Evolutionary conservation across 1,140 invertebrate genomes (phyloP), one percentile per base, ranked within the genome.

Genomic region (Gyrodactylus bullatarudis): DNA sequence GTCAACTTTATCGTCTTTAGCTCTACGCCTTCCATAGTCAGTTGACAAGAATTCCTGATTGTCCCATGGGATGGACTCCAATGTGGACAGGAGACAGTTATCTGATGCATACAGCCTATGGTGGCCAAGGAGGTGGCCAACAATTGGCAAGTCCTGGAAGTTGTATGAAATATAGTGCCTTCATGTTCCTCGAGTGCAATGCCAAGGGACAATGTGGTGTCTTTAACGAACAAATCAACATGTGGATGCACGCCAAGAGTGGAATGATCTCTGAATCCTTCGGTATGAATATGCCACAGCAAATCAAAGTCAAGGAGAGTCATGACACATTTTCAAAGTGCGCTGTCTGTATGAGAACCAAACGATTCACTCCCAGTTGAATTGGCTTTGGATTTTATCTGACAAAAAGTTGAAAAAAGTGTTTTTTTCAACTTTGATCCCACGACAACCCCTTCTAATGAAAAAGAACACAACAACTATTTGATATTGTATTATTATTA

Each of bases 41-140:
- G 82, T 87, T 88, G 1, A 80, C 87, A 54, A 84, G 84, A 72
- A 85, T 94, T 77, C 93, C 94, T 68, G 85, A 87, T 26, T 99
- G 94, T 83, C 93, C 93, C 21, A 77, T 78, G 34, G 89, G 89
- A 74, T 98, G 92, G 92, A 85, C 84, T 73, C 84, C 86, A 68
- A 82, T 97, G 23, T 98, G 93, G 92, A 89, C 90, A 75, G 94
- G 92, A 75, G 95, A 91, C 84, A 93, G 89, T 83, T 96, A 96
- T 81, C 84, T 92, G 16, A 95, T 98, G 91, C 34, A 71, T n/a
- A 25, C 70, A 23, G 70, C 21, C n/a, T 71, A 71, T 71, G 91
- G 91, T 76, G 88, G 88, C n/a, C 87, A 91, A 79, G 92, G 92
- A 72, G 89, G 91, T 75, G 92, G 92, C 1, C 91, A 95, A 80